A percentile compares a stretch with the other conserved stretches of the same genome.
Conservation (phyloP, 1,140 invertebrate species). For the Heliconius nattereri region DNA sequence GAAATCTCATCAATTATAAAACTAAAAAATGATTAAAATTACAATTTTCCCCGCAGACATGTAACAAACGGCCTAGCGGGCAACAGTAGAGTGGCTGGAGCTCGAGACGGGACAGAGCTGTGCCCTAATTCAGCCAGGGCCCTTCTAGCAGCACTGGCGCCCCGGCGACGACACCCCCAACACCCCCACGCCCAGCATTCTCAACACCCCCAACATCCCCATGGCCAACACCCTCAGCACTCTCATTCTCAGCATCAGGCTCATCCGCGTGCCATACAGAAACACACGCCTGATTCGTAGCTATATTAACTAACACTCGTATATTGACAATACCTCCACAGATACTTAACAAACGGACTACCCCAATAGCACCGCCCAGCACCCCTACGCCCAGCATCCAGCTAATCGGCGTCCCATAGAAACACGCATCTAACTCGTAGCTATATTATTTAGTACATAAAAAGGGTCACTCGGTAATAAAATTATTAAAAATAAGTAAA, state of each 20-base stretch:
- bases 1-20: too few species aligned
- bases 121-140: constrained; percentile 52
- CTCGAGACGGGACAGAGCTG: constrained; percentile 64
- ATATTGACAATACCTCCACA: too few species aligned
- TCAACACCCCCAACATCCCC: not conserved
- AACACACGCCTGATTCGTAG: not conserved
- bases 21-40: too few species aligned
- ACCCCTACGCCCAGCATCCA: not conserved
- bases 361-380: too few species aligned
- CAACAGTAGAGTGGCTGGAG: constrained; percentile 53
- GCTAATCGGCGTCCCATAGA: not conserved
- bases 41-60: constrained; percentile 47
- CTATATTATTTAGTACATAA: not conserved
- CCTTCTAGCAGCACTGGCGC: constrained; percentile 48
- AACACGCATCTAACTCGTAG: not conserved
- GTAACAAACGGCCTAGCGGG: constrained; percentile 62
- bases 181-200: not conserved
- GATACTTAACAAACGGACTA: too few species aligned
- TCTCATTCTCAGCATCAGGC: not conserved
- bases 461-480: too few species aligned
- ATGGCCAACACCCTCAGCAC: not conserved
- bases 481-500: too few species aligned
- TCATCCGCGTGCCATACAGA: not conserved
- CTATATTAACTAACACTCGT: not conserved
- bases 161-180: constrained; percentile 30